These are phyloP conservation scores for Lophura swinhoii DNA, from an alignment of 2,797 vertebrate species.

Conservation along the genomic window DNA sequence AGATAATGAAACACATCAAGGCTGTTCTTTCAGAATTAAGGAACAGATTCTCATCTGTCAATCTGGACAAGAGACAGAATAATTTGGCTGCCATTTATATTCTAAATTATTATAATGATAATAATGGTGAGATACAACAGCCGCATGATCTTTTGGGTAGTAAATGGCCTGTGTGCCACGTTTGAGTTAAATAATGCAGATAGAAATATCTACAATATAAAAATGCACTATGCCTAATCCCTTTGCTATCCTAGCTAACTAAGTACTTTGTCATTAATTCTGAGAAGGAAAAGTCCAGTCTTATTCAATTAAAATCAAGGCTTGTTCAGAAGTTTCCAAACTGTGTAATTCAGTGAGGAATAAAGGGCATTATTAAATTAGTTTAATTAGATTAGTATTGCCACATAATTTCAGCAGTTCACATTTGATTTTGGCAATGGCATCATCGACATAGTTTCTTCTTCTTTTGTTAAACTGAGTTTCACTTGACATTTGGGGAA, in stretches of 20 bases:
- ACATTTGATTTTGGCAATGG: not conserved
- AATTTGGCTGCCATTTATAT: conserved; percentile 59
- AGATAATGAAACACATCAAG: conserved; percentile 45
- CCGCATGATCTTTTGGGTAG: not conserved
- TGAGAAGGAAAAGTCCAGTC: not conserved
- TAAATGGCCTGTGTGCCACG: not conserved
- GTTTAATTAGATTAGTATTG: not conserved
- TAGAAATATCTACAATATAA: conserved; percentile 7
- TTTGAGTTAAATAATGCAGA: not conserved
- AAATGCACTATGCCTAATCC: not conserved
- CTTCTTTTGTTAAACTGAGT: not conserved
- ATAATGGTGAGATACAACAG: not conserved
- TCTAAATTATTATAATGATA: conserved; percentile 36
- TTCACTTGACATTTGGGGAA: not conserved
- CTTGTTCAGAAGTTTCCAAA: not conserved
- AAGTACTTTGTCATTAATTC: not conserved
- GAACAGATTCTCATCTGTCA: conserved; percentile 58
- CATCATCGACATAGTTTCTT: not conserved
- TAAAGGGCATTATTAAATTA: conserved; percentile 16
- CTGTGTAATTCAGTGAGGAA: not conserved
- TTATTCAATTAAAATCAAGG: conserved; percentile 4
- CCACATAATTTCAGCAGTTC: not conserved
- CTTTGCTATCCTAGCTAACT: not conserved
- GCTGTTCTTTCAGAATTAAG: conserved; percentile 62
- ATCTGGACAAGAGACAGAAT: conserved; percentile 66